A percentile compares a stretch with the other conserved stretches of the same genome.
Conservation (phyloP, 2,888 invertebrate genomes). For the Trissolcus japonicus region DNA sequence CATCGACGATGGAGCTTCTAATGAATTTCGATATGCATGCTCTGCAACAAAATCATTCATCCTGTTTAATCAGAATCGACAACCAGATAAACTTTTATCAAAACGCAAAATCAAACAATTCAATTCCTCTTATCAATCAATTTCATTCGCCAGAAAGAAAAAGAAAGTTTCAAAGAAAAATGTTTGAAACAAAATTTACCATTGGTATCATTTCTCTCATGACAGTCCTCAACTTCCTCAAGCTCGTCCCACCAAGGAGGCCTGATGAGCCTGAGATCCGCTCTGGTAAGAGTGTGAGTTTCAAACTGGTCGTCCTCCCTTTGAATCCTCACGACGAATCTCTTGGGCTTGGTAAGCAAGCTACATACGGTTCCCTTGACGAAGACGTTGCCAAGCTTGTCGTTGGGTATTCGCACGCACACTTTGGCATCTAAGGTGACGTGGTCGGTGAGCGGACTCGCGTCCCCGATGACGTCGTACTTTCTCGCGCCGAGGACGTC, state of each 20-base stretch:
- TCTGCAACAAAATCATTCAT: conserved; percentile 58
- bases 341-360: conserved; percentile 82
- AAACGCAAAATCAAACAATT: too few species aligned
- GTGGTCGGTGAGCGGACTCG: conserved; percentile 90
- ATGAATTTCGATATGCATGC: conserved; percentile 71
- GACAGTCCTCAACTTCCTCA: conserved; percentile 80
- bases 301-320: conserved; percentile 77
- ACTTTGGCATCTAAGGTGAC: conserved; percentile 88
- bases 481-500: conserved; percentile 88
- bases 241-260: conserved; percentile 99
- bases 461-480: conserved; percentile 94
- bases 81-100: neutral
- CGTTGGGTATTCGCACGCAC: conserved; percentile 82
- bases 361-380: conserved; percentile 89
- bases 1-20: conserved; percentile 69
- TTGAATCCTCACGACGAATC: conserved; percentile 82
- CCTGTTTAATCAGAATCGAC: neutral
- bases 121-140: too few species aligned
- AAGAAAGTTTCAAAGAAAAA: neutral
- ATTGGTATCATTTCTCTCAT: conserved; percentile 68
- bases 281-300: conserved; percentile 87
- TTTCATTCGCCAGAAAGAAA: neutral
- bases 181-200: conserved; percentile 16
- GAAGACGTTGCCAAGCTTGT: conserved; percentile 84
- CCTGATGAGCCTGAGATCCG: conserved; percentile 91